phyloP scores from a whole-genome alignment of 1,140 invertebrate genomes.

The Panonychus citri region DNA sequence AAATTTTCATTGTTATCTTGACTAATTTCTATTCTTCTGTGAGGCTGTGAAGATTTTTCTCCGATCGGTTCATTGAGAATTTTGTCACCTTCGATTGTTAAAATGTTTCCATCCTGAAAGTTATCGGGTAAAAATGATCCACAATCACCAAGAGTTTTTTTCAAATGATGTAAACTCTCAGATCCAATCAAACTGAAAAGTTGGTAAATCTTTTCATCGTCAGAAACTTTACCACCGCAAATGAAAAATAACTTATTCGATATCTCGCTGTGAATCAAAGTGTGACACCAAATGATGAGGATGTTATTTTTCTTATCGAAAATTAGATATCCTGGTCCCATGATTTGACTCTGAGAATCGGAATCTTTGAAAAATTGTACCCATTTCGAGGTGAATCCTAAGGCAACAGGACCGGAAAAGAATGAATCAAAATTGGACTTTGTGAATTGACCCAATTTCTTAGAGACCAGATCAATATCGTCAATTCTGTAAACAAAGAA shows the following conservation, averaged over 20 bases:
- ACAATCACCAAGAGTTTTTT: neutral
- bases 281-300: neutral
- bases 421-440: no score
- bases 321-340: neutral
- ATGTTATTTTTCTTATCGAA: neutral
- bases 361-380: neutral
- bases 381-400: no score
- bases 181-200: neutral
- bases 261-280: neutral
- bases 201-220: neutral
- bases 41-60: no score
- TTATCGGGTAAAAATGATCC: neutral
- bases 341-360: neutral
- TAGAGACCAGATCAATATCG: no score
- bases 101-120: slow-evolving; percentile 3
- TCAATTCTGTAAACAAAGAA: no score
- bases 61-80: no score
- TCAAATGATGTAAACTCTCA: neutral
- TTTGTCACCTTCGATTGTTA: neutral
- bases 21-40: no score
- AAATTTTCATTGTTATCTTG: no score
- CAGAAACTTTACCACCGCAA: no score
- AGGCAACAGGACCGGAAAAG: no score
- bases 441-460: no score
- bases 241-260: no score